phyloP scores from a whole-genome alignment of 1,140 invertebrate genomes.

The Zaprionus kolodkinae region DNA sequence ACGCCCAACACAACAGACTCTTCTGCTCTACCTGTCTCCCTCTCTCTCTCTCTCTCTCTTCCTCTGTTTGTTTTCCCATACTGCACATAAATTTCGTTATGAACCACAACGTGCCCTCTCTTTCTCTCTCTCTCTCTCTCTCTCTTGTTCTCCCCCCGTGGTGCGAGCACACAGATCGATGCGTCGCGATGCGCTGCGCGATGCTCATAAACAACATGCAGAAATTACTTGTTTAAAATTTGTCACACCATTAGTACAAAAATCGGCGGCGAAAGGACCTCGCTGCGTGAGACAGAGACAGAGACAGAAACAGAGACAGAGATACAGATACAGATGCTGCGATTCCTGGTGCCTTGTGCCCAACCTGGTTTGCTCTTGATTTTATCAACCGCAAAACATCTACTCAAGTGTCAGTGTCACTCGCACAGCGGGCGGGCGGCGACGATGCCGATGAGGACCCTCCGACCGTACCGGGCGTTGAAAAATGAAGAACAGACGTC shows the following conservation, averaged over 20 bases:
- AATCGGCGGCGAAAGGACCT: slow-evolving; percentile 78
- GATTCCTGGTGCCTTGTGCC: slow-evolving; percentile 15
- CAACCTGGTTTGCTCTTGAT: slow-evolving; percentile 72
- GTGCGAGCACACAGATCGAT: slow-evolving; percentile 48
- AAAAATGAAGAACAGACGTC: slow-evolving; percentile 80
- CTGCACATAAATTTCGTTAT: slow-evolving; percentile 82
- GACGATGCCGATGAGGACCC: slow-evolving; percentile 59
- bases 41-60: not conserved
- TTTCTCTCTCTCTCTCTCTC: not conserved
- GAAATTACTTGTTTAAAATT: slow-evolving; percentile 83
- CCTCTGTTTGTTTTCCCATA: slow-evolving; percentile 41
- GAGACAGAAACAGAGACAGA: not conserved
- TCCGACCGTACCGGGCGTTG: slow-evolving; percentile 72
- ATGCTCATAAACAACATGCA: slow-evolving; percentile 82
- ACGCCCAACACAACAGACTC: slow-evolving; percentile 44
- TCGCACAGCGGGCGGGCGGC: slow-evolving; percentile 73
- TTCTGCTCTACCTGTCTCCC: slow-evolving; percentile 32
- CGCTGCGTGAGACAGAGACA: slow-evolving; percentile 47
- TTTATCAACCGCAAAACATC: slow-evolving; percentile 83
- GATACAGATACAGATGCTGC: slow-evolving; percentile 12
- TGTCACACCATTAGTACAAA: slow-evolving; percentile 81
- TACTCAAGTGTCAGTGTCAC: slow-evolving; percentile 83
- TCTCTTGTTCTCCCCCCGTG: slow-evolving; percentile 46
- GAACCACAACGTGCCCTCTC: slow-evolving; percentile 41
- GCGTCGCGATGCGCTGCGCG: slow-evolving; percentile 48